phyloP scores from a whole-genome alignment of 2,888 invertebrate species.

The Morpho deidamia region DNA sequence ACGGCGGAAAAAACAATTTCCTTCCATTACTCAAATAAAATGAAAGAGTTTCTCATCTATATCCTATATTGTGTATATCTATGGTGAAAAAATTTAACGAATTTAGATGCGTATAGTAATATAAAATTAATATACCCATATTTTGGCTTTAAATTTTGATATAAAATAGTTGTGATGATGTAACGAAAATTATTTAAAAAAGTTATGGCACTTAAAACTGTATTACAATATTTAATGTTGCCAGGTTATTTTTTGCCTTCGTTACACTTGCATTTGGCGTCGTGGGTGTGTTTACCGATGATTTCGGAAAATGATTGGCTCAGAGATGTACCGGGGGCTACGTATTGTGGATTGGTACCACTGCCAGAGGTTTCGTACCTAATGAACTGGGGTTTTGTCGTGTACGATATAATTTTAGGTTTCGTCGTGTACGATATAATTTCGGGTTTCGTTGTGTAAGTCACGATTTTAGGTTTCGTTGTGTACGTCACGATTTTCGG shows the following conservation, averaged over 20 bases:
- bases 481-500: constrained; percentile 41
- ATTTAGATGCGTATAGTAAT: too few relatives aligned
- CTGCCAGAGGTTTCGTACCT: constrained; percentile 64
- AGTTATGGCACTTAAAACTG: constrained; percentile 49
- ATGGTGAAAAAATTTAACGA: too few relatives aligned
- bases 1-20: too few relatives aligned
- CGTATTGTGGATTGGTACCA: constrained; percentile 58
- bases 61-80: too few relatives aligned
- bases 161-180: too few relatives aligned
- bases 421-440: constrained; percentile 52
- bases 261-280: constrained; percentile 58
- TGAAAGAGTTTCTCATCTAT: too few relatives aligned
- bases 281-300: constrained; percentile 51
- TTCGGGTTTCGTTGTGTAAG: constrained; percentile 54
- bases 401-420: constrained; percentile 44
- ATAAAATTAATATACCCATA: too few relatives aligned
- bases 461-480: constrained; percentile 52
- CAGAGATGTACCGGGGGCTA: constrained; percentile 50
- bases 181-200: background rate
- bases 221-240: background rate
- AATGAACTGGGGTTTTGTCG: constrained; percentile 50
- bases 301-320: constrained; percentile 54
- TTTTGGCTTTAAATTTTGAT: too few relatives aligned
- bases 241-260: constrained; percentile 49
- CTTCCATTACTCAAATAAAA: too few relatives aligned